Conservation (phyloP, 2,113 vertebrate genomes). For the Alces alces region DNA sequence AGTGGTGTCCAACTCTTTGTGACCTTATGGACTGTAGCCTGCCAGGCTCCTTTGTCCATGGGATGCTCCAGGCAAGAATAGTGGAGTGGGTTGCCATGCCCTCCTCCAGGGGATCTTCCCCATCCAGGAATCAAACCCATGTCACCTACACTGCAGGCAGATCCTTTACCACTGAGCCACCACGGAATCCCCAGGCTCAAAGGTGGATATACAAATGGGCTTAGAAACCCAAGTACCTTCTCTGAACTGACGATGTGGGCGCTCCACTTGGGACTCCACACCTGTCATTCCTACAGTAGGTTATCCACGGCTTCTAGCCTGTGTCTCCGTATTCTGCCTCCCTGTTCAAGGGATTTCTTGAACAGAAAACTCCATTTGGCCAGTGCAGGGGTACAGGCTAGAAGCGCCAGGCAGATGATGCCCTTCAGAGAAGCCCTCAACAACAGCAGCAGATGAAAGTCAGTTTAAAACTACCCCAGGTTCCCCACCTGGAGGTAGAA, state of each 20-base stretch:
- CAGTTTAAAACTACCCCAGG: neutral
- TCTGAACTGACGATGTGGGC: neutral
- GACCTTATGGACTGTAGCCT: neutral
- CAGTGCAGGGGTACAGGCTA: neutral
- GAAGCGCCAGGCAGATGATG: neutral
- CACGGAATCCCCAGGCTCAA: neutral
- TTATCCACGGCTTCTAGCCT: neutral
- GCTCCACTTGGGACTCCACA: neutral
- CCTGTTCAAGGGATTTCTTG: neutral
- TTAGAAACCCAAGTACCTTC: neutral
- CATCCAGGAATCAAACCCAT: neutral
- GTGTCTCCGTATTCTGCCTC: neutral
- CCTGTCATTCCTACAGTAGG: neutral
- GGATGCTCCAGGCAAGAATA: neutral
- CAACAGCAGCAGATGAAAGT: neutral
- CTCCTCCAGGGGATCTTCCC: neutral
- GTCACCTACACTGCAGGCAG: neutral
- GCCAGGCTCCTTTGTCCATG: neutral
- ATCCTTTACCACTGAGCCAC: neutral
- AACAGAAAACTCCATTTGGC: neutral
- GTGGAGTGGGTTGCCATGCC: neutral
- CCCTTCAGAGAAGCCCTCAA: neutral
- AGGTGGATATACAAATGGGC: neutral
- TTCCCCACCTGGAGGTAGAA: neutral
- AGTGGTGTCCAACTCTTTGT: neutral